Evolutionary conservation across 2,888 invertebrate genomes (phyloP), one percentile per base, ranked within the genome.

Genomic region (Brenthis hecate): DNA sequence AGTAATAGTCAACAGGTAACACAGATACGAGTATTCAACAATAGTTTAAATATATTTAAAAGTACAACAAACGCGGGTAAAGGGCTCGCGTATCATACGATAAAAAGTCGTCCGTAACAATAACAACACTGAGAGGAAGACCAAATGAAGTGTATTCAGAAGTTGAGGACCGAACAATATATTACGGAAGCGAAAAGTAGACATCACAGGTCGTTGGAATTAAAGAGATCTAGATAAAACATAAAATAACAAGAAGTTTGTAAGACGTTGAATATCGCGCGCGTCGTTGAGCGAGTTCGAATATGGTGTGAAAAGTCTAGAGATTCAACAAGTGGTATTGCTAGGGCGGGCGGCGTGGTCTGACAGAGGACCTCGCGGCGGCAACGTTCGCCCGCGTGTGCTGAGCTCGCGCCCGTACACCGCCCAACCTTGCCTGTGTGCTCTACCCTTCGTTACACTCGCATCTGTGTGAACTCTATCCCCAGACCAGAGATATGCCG

Each of bases 1-100:
- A 85, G 87, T 83, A 88, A 85, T 89, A 91, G 88, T 89, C 85
- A 92, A 92, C 91, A 91, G 88, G 85, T 92, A 92, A 91, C 91
- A 91, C 90, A 90, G 91, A 87, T 89, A 84, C 80, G 86, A 90
- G 89, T 89, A 84, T 85, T 83, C 75, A 88, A 89, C 87, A 91
- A 91, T 87, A 89, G 89, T 86, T 83, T 88, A 91, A 88, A 91
- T 85, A 87, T 88, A 82, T 88, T 84, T 85, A 91, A 90, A 91
- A 87, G 87, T 89, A 85, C 85, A 90, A 91, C 90, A 88, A 81
- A 77, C 82, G 83, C 80, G 82, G 75, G 73, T 79, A 74, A 68
- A 73, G 73, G 73, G 74, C 71, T 72, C 78, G 80, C 80, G 78
- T 72, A 72, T 67, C 76, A 82, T 85, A 84, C 79, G 76, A 81